Evolutionary conservation across 2,797 vertebrate species (phyloP), one percentile per base, ranked within the genome.

Genomic region (Botia kubotai): DNA sequence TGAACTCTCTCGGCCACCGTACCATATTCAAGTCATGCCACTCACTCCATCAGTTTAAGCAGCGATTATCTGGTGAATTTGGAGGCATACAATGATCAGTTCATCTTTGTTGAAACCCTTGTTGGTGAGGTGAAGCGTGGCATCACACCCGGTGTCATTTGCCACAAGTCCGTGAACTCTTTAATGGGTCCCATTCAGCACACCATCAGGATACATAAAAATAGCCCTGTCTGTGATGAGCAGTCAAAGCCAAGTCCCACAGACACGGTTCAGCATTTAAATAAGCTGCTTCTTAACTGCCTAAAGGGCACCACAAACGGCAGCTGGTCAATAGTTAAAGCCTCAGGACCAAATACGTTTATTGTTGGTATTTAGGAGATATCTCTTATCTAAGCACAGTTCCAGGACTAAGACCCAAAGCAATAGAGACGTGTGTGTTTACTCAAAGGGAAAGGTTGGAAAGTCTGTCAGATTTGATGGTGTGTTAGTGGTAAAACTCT

Each of bases 61-160:
- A 91, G 93, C 93, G 91, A 92, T 94, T 94, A 94, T 93, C 93
- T 93, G 91, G 92, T 89, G 88, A 93, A 93, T 93, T 93, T 93
- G 89, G 81, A 26, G 89, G 87, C 89, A 90, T 88, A 92, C 89
- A 89, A 92, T 91, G 92, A 91, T 93, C 91, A 93, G 92, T 94
- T 94, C 93, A 93, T 94, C 90, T 92, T 89, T 91, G 91, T 93
- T 92, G 92, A 93, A 93, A 93, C 80, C 85, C 88, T 90, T 91
- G 89, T 89, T 92, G 90, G 92, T 92, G 91, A 92, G 90, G 88
- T 86, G 80, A 79, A 89, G 89, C 86, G 74, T 89, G 83, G 89
- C 88, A 88, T 90, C 89, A 87, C 87, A 87, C 88, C 88, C 87
- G 72, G 84, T 84, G 78, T 8, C 87, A 77, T 81, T 89, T 90